These are phyloP conservation scores for Phyllotreta cruciferae DNA, from an alignment of 2,888 invertebrate species.

Conservation along the genomic window DNA sequence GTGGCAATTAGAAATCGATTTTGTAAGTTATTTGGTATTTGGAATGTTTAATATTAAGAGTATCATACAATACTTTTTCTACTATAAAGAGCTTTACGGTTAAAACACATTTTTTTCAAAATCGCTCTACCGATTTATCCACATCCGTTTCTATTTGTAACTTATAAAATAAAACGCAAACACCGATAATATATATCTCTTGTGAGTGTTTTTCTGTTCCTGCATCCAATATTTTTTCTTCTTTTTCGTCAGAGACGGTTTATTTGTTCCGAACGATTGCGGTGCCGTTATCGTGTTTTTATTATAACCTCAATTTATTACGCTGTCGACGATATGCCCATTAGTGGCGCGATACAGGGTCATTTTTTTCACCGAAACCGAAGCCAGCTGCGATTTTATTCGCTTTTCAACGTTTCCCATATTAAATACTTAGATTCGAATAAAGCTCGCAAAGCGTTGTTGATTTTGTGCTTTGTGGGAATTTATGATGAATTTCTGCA, in stretches of 20 bases:
- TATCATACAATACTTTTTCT: no score
- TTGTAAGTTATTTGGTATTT: no score
- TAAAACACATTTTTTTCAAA: conserved; percentile 4
- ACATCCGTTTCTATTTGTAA: conserved; percentile 13
- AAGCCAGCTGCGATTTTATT: no score
- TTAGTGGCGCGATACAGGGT: background rate
- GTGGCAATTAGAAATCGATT: no score
- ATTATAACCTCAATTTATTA: conserved; percentile 14
- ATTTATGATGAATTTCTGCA: no score
- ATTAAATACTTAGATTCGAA: no score
- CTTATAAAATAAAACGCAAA: conserved; percentile 14
- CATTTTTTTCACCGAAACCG: background rate
- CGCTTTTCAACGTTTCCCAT: no score
- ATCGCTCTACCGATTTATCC: conserved; percentile 11
- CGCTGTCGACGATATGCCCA: conserved; percentile 3
- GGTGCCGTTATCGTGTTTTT: conserved; percentile 11
- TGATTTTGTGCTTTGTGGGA: no score
- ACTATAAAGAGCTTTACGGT: no score
- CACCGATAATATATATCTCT: conserved; percentile 8
- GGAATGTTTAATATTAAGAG: no score
- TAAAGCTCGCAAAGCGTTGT: no score
- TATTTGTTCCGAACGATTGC: conserved; percentile 15
- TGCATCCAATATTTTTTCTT: conserved; percentile 11
- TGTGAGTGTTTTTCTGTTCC: conserved; percentile 7
- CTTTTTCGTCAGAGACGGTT: conserved; percentile 9